A percentile compares a stretch with the other conserved stretches of the same genome.
phyloP scores from a whole-genome alignment of 2,797 vertebrate species.

The Brachyalestes nurse region DNA sequence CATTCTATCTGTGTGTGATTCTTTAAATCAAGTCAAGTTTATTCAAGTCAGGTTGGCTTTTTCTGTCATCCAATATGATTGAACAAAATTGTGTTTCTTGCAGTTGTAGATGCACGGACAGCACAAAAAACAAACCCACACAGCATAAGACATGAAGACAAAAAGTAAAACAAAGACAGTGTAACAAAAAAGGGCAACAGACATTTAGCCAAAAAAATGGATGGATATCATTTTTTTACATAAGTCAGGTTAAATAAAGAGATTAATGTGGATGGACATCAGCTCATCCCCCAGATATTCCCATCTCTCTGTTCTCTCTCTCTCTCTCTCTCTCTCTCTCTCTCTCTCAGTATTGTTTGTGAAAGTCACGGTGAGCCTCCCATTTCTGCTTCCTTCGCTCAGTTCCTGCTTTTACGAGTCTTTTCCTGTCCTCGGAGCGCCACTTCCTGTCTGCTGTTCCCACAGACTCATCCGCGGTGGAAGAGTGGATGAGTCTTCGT shows the following conservation, averaged over 20 bases:
- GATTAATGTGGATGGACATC: too few relatives aligned
- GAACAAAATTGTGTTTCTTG: too few relatives aligned
- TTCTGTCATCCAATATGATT: too few relatives aligned
- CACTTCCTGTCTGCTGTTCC: conserved; percentile 57
- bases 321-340: neutral
- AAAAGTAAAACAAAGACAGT: too few relatives aligned
- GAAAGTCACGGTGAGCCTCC: conserved; percentile 41
- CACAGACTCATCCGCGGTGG: conserved; percentile 40
- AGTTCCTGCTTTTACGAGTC: conserved; percentile 58
- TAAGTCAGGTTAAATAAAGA: too few relatives aligned
- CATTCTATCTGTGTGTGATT: conserved; percentile 1
- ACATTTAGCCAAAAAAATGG: too few relatives aligned
- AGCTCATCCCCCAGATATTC: neutral
- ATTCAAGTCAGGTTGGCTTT: too few relatives aligned
- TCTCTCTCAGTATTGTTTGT: conserved; percentile 47
- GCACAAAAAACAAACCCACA: too few relatives aligned
- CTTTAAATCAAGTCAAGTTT: conserved; percentile 5
- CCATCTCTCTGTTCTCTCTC: neutral
- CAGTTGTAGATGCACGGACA: too few relatives aligned
- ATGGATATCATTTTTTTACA: too few relatives aligned
- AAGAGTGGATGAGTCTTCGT: neutral
- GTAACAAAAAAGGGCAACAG: too few relatives aligned
- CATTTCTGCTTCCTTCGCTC: conserved; percentile 50
- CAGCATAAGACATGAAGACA: too few relatives aligned
- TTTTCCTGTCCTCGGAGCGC: conserved; percentile 53